Percentiles rank a stretch among this genome's conserved stretches.
Conservation (phyloP, 2,113 vertebrate species). For the Sinocyclocheilus rhinocerous region DNA sequence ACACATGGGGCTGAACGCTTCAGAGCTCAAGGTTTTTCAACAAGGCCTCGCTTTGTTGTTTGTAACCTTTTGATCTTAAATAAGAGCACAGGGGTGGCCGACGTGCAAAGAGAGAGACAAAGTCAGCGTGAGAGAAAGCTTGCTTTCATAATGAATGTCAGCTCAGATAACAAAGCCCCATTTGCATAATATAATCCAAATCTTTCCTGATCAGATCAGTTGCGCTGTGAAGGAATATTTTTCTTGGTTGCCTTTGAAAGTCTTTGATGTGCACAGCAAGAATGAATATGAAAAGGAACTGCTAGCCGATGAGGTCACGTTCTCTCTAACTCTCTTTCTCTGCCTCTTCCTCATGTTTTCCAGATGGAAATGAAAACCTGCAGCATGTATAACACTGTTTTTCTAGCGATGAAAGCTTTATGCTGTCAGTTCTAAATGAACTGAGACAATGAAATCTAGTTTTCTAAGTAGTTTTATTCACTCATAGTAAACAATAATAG, state of each 20-base stretch:
- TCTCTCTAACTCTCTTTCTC: constrained; percentile 14
- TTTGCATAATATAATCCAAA: constrained; percentile 76
- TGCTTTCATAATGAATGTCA: constrained; percentile 73
- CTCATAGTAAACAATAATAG: neutral
- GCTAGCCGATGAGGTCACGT: constrained; percentile 64
- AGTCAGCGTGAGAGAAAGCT: constrained; percentile 46
- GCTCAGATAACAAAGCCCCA: constrained; percentile 71
- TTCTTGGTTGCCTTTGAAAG: constrained; percentile 68
- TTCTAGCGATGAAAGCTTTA: neutral
- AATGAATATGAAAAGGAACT: constrained; percentile 74
- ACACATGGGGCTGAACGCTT: constrained; percentile 16
- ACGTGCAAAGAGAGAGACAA: constrained; percentile 29
- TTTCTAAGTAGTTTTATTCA: neutral
- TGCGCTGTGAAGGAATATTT: constrained; percentile 66
- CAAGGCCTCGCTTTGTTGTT: constrained; percentile 69
- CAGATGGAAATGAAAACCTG: neutral
- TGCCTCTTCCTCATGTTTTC: constrained; percentile 16
- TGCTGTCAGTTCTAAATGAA: neutral
- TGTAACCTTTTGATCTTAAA: constrained; percentile 74
- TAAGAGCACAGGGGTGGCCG: constrained; percentile 42
- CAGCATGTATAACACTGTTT: neutral
- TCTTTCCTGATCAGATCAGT: constrained; percentile 71
- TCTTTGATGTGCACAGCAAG: constrained; percentile 73
- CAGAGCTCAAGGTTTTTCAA: constrained; percentile 47
- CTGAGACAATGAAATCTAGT: neutral